phyloP scores from a whole-genome alignment of 1,140 invertebrate species.

The Drosophila kohkoa region DNA sequence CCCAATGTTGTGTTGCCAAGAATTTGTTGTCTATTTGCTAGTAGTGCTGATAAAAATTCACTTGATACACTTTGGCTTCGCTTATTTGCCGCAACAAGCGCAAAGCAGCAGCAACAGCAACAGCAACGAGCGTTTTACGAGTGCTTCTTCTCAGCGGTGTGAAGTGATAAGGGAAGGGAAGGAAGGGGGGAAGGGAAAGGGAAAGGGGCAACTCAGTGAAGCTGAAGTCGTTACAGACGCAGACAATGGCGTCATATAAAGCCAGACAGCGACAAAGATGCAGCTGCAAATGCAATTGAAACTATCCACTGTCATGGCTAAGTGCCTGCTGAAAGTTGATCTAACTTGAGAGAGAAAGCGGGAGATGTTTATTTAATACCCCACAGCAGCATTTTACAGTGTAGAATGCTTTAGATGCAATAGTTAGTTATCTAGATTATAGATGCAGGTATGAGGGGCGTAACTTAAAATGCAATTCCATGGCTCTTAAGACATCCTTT shows the following conservation, averaged over 20 bases:
- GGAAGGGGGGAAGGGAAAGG: neutral
- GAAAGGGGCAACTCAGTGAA: neutral
- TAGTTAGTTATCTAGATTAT: neutral
- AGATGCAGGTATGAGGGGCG: neutral
- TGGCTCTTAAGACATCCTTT: neutral
- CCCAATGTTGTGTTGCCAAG: conserved; percentile 58
- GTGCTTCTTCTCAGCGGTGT: neutral
- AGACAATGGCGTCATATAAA: conserved; percentile 62
- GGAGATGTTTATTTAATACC: conserved; percentile 13
- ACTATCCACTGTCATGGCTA: conserved; percentile 10
- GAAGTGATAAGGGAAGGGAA: neutral
- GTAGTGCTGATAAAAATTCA: conserved; percentile 77
- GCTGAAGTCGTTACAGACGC: conserved; percentile 36
- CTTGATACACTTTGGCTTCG: conserved; percentile 69
- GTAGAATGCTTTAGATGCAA: neutral
- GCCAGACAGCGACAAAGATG: conserved; percentile 49
- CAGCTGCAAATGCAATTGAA: conserved; percentile 56
- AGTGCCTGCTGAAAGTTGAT: conserved; percentile 15
- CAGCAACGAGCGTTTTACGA: conserved; percentile 41
- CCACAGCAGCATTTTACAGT: neutral
- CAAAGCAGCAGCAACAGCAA: conserved; percentile 53
- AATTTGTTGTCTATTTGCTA: conserved; percentile 78
- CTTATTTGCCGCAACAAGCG: conserved; percentile 56
- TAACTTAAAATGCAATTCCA: conserved; percentile 1
- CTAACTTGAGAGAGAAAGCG: neutral